phyloP scores from a whole-genome alignment of 2,888 invertebrate species.

The Allacma fusca region DNA sequence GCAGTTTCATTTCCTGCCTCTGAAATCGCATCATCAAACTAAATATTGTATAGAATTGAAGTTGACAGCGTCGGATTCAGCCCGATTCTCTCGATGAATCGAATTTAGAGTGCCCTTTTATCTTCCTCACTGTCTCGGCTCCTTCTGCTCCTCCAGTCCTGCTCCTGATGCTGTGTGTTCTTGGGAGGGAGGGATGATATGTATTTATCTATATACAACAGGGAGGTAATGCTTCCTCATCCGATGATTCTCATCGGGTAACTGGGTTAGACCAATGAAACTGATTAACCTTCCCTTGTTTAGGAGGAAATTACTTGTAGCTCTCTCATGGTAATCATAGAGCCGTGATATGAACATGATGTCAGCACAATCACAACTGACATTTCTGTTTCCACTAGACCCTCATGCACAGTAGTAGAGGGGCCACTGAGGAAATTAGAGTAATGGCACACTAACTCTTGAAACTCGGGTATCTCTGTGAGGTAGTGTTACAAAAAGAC shows the following conservation, averaged over 20 bases:
- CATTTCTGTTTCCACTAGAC: too few species aligned
- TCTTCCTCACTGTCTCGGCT: neutral
- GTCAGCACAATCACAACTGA: too few species aligned
- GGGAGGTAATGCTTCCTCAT: neutral
- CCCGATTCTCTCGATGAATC: constrained; percentile 2
- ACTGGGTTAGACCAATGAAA: neutral
- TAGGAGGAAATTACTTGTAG: neutral
- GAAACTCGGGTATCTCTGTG: too few species aligned
- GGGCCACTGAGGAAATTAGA: too few species aligned
- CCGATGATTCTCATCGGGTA: neutral
- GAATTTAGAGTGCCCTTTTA: constrained; percentile 6
- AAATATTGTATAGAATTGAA: constrained; percentile 16
- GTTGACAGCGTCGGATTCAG: constrained; percentile 16
- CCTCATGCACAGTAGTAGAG: too few species aligned
- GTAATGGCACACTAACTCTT: too few species aligned
- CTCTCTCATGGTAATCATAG: too few species aligned
- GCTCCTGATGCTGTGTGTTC: too few species aligned
- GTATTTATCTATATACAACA: neutral
- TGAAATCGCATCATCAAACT: constrained; percentile 16
- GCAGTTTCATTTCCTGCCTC: neutral
- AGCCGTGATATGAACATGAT: too few species aligned
- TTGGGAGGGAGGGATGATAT: too few species aligned
- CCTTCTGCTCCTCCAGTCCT: too few species aligned
- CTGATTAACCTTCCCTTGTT: constrained; percentile 2
- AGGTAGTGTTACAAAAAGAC: too few species aligned